phyloP scores from a whole-genome alignment of 2,113 vertebrate species.

The Xiphorhynchus elegans region DNA sequence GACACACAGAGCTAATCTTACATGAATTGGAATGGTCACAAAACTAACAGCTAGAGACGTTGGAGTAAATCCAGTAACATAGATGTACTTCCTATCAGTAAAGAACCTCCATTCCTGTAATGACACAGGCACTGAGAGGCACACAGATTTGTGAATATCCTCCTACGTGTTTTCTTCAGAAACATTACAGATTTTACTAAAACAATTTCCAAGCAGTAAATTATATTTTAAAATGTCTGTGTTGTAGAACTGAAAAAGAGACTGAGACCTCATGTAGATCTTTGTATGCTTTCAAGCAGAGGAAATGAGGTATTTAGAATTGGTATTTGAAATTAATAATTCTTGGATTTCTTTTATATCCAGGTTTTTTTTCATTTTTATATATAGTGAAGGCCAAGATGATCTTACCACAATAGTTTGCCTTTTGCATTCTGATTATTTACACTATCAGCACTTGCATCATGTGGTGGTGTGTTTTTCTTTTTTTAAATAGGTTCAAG shows the following conservation, averaged over 20 bases:
- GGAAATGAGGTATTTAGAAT: neutral
- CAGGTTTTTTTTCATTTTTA: neutral
- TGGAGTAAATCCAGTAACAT: slow-evolving; percentile 40
- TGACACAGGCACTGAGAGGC: neutral
- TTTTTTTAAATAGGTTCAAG: neutral
- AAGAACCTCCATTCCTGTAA: slow-evolving; percentile 2
- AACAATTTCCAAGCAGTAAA: neutral
- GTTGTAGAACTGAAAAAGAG: neutral
- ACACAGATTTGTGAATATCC: neutral
- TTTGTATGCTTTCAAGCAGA: neutral
- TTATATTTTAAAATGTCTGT: neutral
- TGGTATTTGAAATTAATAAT: neutral
- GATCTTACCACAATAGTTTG: neutral
- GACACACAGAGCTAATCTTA: neutral
- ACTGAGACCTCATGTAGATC: neutral
- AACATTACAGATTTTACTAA: neutral
- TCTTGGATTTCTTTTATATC: neutral
- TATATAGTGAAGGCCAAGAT: neutral
- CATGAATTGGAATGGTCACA: neutral
- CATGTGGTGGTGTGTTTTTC: accelerated
- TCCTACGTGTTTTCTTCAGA: neutral
- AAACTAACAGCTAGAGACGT: neutral
- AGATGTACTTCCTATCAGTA: slow-evolving; percentile 15
- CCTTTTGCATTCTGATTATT: neutral
- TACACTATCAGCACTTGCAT: neutral